Evolutionary conservation across 2,113 vertebrate species (phyloP).

Genomic region (Gallinago jamesoni): DNA sequence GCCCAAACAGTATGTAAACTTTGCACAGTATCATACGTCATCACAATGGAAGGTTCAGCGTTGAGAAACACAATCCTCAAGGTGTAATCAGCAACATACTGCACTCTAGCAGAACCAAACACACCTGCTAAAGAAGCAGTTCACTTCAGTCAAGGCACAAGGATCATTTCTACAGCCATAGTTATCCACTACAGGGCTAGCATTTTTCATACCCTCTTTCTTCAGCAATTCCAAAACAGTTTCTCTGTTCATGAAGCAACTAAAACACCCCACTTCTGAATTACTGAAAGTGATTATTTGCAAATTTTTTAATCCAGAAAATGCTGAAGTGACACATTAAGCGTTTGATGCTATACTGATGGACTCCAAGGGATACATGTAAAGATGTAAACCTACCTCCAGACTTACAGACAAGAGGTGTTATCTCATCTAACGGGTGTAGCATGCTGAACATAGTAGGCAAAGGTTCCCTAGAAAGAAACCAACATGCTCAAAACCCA

Average conservation of each 20-base stretch:
- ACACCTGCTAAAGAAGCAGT: constrained; percentile 71
- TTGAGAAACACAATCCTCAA: constrained; percentile 89
- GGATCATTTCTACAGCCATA: background rate
- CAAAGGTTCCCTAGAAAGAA: constrained; percentile 85
- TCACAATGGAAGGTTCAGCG: constrained; percentile 86
- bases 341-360: background rate
- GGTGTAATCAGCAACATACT: constrained; percentile 88
- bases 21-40: constrained; percentile 91
- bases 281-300: background rate
- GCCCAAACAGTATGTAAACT: constrained; percentile 89
- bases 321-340: background rate
- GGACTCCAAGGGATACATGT: background rate
- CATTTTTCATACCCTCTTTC: background rate
- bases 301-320: background rate
- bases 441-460: constrained; percentile 97
- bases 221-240: background rate
- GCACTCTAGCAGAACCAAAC: constrained; percentile 83
- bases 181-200: background rate
- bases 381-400: constrained; percentile 77
- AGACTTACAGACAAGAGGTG: constrained; percentile 89
- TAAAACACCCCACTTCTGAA: background rate
- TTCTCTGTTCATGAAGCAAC: background rate
- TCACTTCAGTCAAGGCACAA: background rate
- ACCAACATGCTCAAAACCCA: background rate
- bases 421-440: constrained; percentile 94